Percentiles rank a stretch among this genome's conserved stretches.
Conservation (phyloP, 2,113 vertebrate species). For the Salminus brasiliensis region DNA sequence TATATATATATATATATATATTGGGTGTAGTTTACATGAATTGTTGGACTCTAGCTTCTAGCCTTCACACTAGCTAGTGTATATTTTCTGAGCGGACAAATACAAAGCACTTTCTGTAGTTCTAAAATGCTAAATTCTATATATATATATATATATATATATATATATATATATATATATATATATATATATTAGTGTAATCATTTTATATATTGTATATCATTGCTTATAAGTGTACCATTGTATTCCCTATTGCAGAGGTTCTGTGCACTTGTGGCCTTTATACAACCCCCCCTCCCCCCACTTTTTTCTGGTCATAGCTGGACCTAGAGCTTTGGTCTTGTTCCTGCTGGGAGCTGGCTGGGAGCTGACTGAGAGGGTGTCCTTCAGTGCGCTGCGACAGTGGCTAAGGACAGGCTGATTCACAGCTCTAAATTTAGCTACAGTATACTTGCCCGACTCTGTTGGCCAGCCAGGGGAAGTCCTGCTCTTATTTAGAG, state of each 20-base stretch:
- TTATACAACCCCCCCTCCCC: neutral
- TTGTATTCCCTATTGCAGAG: neutral
- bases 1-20: too few relatives aligned
- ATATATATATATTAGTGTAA: too few relatives aligned
- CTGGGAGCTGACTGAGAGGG: neutral
- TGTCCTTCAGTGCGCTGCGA: slow-evolving; percentile 42
- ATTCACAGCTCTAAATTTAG: slow-evolving; percentile 60
- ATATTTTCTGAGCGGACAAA: too few relatives aligned
- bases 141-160: too few relatives aligned
- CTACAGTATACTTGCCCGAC: neutral
- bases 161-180: too few relatives aligned
- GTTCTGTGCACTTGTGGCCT: neutral
- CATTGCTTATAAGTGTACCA: neutral
- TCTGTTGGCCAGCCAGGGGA: slow-evolving; percentile 41
- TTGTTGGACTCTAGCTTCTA: too few relatives aligned
- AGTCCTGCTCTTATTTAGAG: slow-evolving; percentile 52
- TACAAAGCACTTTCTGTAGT: too few relatives aligned
- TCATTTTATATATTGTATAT: too few relatives aligned
- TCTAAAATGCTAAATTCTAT: too few relatives aligned
- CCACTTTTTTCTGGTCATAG: neutral
- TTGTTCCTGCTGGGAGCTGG: neutral
- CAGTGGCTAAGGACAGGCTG: slow-evolving; percentile 41
- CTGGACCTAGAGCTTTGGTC: neutral
- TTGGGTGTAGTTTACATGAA: too few relatives aligned
- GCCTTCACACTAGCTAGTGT: too few relatives aligned